phyloP scores from a whole-genome alignment of 2,113 vertebrate genomes.

The Arothron firmamentum region DNA sequence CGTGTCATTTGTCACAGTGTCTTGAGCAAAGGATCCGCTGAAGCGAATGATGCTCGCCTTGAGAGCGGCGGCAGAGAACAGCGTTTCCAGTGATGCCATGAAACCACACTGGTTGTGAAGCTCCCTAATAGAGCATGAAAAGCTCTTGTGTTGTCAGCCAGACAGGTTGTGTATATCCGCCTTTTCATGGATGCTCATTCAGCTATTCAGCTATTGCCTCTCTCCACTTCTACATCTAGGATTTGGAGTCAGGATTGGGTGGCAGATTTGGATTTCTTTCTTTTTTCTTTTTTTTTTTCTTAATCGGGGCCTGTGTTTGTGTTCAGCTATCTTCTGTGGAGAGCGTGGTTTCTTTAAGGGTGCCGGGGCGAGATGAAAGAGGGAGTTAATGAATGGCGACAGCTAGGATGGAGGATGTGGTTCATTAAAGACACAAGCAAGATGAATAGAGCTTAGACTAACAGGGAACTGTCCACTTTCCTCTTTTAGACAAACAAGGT shows the following conservation, averaged over 20 bases:
- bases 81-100: conserved; percentile 30
- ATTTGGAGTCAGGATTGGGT: conserved; percentile 52
- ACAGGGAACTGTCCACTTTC: conserved; percentile 58
- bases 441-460: conserved; percentile 71
- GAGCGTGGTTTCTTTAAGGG: conserved; percentile 57
- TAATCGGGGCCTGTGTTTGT: conserved; percentile 60
- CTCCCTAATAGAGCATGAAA: conserved; percentile 61
- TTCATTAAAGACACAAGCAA: conserved; percentile 76
- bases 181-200: conserved; percentile 36
- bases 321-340: conserved; percentile 61
- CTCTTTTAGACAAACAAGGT: conserved; percentile 45
- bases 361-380: conserved; percentile 65
- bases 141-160: conserved; percentile 50
- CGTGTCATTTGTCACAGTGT: conserved; percentile 10
- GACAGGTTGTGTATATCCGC: conserved; percentile 46
- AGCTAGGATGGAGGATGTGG: conserved; percentile 74
- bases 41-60: conserved; percentile 15
- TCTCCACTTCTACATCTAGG: conserved; percentile 20
- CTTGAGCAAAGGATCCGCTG: conserved; percentile 15
- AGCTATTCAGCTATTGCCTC: conserved; percentile 31
- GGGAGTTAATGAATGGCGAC: conserved; percentile 74
- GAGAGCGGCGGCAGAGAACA: conserved; percentile 7
- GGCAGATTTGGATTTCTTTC: conserved; percentile 54
- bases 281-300: conserved; percentile 5
- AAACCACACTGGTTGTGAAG: conserved; percentile 38